These are phyloP conservation scores for Cynopterus brachyotis DNA, from an alignment of 2,113 vertebrate genomes.

Conservation along the genomic window DNA sequence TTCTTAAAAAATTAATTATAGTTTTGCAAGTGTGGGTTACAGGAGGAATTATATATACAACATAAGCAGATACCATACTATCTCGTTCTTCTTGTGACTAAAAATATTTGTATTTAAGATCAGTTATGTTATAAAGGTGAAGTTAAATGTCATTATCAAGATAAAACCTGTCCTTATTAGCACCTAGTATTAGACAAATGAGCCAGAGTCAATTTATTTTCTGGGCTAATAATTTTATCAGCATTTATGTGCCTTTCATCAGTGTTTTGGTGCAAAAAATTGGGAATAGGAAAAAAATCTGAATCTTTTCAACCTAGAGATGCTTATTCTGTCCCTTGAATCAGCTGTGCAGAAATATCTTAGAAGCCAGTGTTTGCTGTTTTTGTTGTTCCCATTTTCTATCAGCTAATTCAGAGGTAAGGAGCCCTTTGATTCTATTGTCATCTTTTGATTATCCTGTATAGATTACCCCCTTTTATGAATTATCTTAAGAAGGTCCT, in stretches of 20 bases:
- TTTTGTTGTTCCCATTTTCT: not conserved
- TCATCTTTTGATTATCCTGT: not conserved
- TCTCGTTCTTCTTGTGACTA: not conserved
- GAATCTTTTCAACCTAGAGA: not conserved
- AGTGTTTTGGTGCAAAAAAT: not conserved
- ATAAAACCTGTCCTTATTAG: not conserved
- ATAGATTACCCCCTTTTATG: not conserved
- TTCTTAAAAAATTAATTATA: conserved; percentile 10
- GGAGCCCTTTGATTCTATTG: not conserved
- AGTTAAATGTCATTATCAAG: not conserved
- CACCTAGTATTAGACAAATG: not conserved
- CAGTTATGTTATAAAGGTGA: conserved; percentile 2
- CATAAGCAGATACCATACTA: not conserved
- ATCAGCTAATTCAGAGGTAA: not conserved
- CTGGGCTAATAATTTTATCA: conserved; percentile 37
- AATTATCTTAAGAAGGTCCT: not conserved
- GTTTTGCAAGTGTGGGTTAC: not conserved
- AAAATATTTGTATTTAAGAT: conserved; percentile 30
- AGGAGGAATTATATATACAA: not conserved
- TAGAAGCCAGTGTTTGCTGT: not conserved
- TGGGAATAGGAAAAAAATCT: not conserved
- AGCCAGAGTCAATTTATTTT: not conserved
- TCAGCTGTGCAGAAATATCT: not conserved
- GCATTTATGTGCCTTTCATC: not conserved
- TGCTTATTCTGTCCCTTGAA: not conserved